Base-by-base conservation (phyloP, 2,888 invertebrate species). In the Harmothoe impar region DNA sequence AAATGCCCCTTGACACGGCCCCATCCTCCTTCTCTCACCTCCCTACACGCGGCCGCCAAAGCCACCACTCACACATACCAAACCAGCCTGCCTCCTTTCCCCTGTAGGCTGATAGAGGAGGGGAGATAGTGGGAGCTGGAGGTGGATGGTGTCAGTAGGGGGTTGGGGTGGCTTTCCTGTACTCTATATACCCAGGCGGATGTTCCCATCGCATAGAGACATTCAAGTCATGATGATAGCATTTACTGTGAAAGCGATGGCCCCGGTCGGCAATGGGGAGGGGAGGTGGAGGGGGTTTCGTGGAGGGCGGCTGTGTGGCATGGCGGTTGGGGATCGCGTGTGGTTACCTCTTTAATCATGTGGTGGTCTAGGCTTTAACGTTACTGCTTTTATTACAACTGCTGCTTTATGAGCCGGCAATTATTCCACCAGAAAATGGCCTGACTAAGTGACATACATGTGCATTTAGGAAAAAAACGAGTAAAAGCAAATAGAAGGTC, bases 211-310 rank as follows among this genome's bases (percentile, higher is more conserved):
- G 62, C 62, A 62, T 62, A 62, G 29, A 72, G 72, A 72, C 72
- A 72, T 3, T 72, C 31, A 25, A 29, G 72, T 72, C 72, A 29
- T 72, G 72, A 72, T 72, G 72, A 29, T 72, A 72, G 72, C 72
- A 72, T 72, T 72, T 72, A 62, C 62, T n/a, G 62, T 62, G 62
- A 62, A 62, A 62, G 62, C 23, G 62, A 20, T n/a, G 62, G n/a
- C 43, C 62, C 62, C 20, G 62, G 23, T n/a, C 62, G n/a, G 62
- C 43, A 43, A 43, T 43, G 43, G 43, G 43, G 3, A 10, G 43
- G 10, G 3, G 43, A 43, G 43, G 43, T 43, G 43, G 43, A 7
- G 43, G 43, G 43, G 43, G 43, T 43, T 43, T 43, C 3, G 3
- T 43, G 43, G 43, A 43, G 43, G 43, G 43, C 43, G 10, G 43